phyloP scores from a whole-genome alignment of 2,888 invertebrate genomes.

The Drosophila ustulata region DNA sequence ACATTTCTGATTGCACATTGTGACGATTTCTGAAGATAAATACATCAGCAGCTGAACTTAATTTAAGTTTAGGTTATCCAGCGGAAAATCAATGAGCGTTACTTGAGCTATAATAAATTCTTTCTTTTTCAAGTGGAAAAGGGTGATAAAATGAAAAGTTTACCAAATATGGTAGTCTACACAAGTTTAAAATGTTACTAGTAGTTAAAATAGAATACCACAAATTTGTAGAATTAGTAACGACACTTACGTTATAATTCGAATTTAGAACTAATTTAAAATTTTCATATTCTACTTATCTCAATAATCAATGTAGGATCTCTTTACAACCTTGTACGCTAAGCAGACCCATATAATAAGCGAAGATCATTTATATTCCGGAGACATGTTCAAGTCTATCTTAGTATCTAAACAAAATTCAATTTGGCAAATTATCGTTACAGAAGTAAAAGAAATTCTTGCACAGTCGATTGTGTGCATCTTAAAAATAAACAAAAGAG shows the following conservation, averaged over 20 bases:
- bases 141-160: too few relatives aligned
- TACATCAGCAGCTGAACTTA: neutral
- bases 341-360: too few relatives aligned
- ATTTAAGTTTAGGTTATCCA: neutral
- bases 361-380: neutral
- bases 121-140: neutral
- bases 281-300: too few relatives aligned
- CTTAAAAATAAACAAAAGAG: conserved; percentile 4
- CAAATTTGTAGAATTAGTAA: too few relatives aligned
- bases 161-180: too few relatives aligned
- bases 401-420: neutral
- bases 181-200: too few relatives aligned
- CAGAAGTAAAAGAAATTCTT: neutral
- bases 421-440: neutral
- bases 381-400: neutral
- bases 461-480: conserved; percentile 1
- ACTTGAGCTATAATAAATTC: neutral
- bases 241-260: too few relatives aligned
- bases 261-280: too few relatives aligned
- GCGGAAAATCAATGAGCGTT: neutral
- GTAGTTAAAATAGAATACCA: too few relatives aligned
- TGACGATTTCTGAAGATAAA: neutral
- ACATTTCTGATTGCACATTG: conserved; percentile 23
- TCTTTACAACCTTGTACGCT: too few relatives aligned
- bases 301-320: too few relatives aligned